Evolutionary conservation across 2,113 vertebrate genomes (phyloP).

Genomic region (Pycnonotus jocosus): DNA sequence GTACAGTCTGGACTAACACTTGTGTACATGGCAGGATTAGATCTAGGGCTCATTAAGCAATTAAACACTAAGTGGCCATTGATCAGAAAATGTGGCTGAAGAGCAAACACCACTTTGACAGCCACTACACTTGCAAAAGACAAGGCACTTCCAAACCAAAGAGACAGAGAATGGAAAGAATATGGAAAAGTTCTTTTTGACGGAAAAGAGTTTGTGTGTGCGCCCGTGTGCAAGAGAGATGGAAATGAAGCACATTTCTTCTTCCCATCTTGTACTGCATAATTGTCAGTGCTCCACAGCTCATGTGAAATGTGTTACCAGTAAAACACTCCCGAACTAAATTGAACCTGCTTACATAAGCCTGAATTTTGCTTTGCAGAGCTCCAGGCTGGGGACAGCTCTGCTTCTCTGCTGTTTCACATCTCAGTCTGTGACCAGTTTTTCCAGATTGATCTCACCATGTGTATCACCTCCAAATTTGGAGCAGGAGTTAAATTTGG

Average conservation of each 20-base stretch:
- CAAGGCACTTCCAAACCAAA: not conserved
- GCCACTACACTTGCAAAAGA: not conserved
- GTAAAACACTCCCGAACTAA: not conserved
- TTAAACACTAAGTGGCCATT: not conserved
- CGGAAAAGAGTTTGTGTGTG: not conserved
- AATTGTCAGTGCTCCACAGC: not conserved
- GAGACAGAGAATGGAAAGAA: not conserved
- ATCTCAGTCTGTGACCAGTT: not conserved
- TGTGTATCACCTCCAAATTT: not conserved
- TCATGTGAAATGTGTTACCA: constrained; percentile 7
- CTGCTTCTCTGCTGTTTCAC: not conserved
- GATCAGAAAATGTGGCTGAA: not conserved
- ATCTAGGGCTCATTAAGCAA: not conserved
- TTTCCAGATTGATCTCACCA: not conserved
- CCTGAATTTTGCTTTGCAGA: not conserved
- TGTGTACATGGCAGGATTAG: not conserved
- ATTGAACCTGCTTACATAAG: not conserved
- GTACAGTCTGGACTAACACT: not conserved
- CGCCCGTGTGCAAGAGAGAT: not conserved
- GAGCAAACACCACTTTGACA: not conserved
- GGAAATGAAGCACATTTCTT: not conserved
- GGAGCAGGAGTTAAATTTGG: not conserved
- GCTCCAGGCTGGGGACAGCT: not conserved
- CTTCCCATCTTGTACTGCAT: not conserved
- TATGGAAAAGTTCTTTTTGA: not conserved